A percentile compares a stretch with the other conserved stretches of the same genome.
These are phyloP conservation scores for Patiria pectinifera DNA, from an alignment of 53 echinoderm and acorn worm species.

Conservation along the genomic window DNA sequence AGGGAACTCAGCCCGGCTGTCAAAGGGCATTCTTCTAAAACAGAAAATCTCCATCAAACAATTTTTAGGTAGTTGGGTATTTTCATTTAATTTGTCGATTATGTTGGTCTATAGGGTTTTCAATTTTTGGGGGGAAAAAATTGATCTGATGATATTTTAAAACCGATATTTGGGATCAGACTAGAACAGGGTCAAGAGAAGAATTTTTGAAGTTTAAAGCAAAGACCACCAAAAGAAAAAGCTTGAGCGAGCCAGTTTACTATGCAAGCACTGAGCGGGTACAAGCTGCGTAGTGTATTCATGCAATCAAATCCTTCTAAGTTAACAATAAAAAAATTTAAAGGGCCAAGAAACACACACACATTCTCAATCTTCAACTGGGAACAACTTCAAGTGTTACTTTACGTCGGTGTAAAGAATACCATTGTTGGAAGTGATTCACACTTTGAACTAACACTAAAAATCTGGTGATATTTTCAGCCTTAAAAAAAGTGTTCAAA, in stretches of 20 bases:
- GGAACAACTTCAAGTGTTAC: neutral
- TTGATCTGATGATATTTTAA: neutral
- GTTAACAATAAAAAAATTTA: neutral
- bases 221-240: conserved; percentile 7
- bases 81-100: no score
- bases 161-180: neutral
- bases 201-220: neutral
- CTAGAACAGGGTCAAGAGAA: neutral
- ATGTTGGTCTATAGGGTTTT: no score
- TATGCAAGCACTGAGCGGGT: conserved; percentile 47
- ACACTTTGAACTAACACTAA: no score
- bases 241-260: conserved; percentile 6
- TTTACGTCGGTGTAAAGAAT: no score
- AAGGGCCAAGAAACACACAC: neutral
- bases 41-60: no score
- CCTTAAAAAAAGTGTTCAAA: neutral
- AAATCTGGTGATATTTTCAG: neutral
- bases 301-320: conserved; percentile 19
- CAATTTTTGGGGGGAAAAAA: neutral
- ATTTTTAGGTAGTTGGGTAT: no score
- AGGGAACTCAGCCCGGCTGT: no score
- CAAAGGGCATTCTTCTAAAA: no score
- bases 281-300: conserved; percentile 47
- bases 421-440: no score
- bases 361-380: neutral